A percentile compares a stretch with the other conserved stretches of the same genome.
phyloP scores from a whole-genome alignment of 2,797 vertebrate species.

The Scomberomorus guttatus region DNA sequence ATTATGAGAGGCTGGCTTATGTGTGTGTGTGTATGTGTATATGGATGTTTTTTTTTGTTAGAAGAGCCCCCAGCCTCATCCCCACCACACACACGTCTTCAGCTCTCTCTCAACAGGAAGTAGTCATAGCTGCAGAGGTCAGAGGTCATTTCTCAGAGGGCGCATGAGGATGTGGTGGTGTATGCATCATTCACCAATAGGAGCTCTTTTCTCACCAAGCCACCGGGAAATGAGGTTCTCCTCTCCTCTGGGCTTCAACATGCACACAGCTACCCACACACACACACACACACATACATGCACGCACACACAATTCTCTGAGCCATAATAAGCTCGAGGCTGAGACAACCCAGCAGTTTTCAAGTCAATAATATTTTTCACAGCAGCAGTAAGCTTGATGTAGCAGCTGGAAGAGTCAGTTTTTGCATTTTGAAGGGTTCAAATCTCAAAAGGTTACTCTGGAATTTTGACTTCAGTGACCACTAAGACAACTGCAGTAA shows the following conservation, averaged over 20 bases:
- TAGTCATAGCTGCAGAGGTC: constrained; percentile 55
- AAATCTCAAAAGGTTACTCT: not conserved
- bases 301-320: constrained; percentile 7
- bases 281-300: not conserved
- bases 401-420: not conserved
- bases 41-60: not conserved
- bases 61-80: not conserved
- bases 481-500: not conserved
- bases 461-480: not conserved
- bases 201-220: constrained; percentile 62
- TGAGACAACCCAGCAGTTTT: constrained; percentile 41
- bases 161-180: constrained; percentile 67
- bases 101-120: constrained; percentile 62
- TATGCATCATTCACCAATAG: constrained; percentile 55
- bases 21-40: constrained; percentile 12
- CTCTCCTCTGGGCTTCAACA: constrained; percentile 51
- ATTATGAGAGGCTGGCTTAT: not conserved
- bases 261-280: constrained; percentile 41
- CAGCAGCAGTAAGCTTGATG: constrained; percentile 12
- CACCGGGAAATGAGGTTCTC: constrained; percentile 59
- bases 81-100: not conserved
- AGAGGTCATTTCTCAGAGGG: constrained; percentile 59
- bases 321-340: constrained; percentile 38
- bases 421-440: not conserved
- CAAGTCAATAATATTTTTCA: constrained; percentile 34